Base-by-base conservation (phyloP, 2,888 invertebrate species). In the Drepana falcataria region DNA sequence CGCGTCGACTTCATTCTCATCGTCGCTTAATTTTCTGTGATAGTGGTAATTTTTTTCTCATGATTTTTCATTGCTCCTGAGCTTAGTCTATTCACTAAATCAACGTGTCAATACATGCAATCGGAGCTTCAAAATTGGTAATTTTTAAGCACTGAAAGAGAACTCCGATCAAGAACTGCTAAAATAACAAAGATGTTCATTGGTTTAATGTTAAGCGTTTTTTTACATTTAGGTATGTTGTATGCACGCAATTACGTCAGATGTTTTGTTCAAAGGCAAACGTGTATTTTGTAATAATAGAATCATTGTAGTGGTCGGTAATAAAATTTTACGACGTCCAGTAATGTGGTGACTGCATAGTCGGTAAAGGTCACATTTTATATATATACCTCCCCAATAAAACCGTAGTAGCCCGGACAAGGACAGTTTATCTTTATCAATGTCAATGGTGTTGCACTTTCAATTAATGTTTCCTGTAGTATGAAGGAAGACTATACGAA, bases 261-360 rank as follows among this genome's bases (percentile, higher is more conserved):
- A 47, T 2, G 9, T 9, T 44, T 9, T 44, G 4, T 63, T 64
- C 65, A 73, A 68, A 73, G 65, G 63, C 63, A 60, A 68, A 63
- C 64, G 65, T 64, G 63, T 67, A 71, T 63, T 59, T 59, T 61
- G 59, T 59, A 61, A 60, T 49, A 60, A 57, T 56, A 55, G 56
- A 61, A 61, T 59, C 68, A 66, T 69, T 69, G 70, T 70, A 61
- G 69, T 68, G 65, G 61, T 64, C 53, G 59, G 65, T 62, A 71
- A 73, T 81, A 78, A 79, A 74, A 74, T 65, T 81, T 83, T 77
- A 82, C 70, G 77, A 72, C 68, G 68, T 64, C 65, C 60, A 63
- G 63, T 60, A 60, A 53, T 65, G 59, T 69, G 62, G 56, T 66
- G 67, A 70, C 69, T 73, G 71, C 71, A 70, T 44, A 7, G 44